A percentile compares a stretch with the other conserved stretches of the same genome.
phyloP scores from a whole-genome alignment of 2,888 invertebrate genomes.

The Dilophus febrilis region DNA sequence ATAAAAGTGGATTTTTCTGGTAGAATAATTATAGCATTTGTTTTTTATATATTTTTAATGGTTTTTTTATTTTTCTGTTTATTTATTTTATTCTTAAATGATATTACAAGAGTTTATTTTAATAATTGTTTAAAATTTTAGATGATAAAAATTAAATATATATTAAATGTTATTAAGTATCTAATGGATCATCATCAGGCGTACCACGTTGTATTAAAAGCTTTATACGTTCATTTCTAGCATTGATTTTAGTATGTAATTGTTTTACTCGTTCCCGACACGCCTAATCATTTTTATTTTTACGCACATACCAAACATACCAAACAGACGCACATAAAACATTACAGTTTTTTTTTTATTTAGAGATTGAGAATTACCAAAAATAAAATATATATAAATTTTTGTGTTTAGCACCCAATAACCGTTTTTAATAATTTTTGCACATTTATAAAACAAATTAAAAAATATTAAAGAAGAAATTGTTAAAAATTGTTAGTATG shows the following conservation, averaged over 20 bases:
- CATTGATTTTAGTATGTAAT: conserved; percentile 74
- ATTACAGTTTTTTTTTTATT: conserved; percentile 7
- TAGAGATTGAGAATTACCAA: no score
- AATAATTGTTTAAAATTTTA: no score
- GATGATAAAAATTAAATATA: no score
- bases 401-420: conserved; percentile 1
- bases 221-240: conserved; percentile 77
- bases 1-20: no score
- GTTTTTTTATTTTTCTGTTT: no score
- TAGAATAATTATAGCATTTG: no score
- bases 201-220: conserved; percentile 72
- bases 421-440: background rate
- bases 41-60: no score
- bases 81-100: no score
- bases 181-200: conserved; percentile 62
- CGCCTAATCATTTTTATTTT: conserved; percentile 37
- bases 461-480: no score
- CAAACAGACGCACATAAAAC: background rate
- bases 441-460: no score
- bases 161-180: conserved; percentile 37
- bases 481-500: no score
- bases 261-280: conserved; percentile 72
- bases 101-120: no score
- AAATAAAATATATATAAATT: background rate
- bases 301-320: background rate